These are phyloP conservation scores for Micrasema longulum DNA, from an alignment of 1,140 invertebrate genomes.

Conservation along the genomic window DNA sequence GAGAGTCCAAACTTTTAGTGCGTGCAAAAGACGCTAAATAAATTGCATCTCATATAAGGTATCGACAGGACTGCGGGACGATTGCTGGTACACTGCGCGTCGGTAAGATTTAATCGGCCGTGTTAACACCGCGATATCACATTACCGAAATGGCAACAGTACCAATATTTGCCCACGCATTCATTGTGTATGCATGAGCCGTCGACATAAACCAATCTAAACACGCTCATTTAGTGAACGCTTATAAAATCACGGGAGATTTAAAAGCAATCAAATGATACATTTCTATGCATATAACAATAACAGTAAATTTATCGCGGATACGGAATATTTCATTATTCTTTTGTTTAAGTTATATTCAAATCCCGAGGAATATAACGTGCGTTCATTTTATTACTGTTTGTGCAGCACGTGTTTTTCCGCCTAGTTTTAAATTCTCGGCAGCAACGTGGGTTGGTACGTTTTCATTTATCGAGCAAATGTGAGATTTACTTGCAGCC, in stretches of 20 bases:
- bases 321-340: too few relatives aligned
- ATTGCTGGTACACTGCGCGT: neutral
- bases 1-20: neutral
- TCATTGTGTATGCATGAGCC: conserved; percentile 20
- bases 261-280: neutral
- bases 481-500: conserved; percentile 10
- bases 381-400: too few relatives aligned
- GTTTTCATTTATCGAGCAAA: conserved; percentile 15
- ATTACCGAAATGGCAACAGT: conserved; percentile 42
- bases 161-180: conserved; percentile 11
- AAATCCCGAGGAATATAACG: too few relatives aligned
- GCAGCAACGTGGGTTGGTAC: conserved; percentile 2
- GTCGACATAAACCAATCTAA: conserved; percentile 19
- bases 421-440: too few relatives aligned
- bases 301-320: too few relatives aligned
- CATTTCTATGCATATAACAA: too few relatives aligned
- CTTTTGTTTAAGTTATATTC: too few relatives aligned
- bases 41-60: conserved; percentile 28
- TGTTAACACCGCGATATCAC: conserved; percentile 38
- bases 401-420: too few relatives aligned
- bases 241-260: neutral
- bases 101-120: conserved; percentile 33
- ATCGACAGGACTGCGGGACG: conserved; percentile 26
- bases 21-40: conserved; percentile 19
- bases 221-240: neutral